Percentiles rank a stretch among this genome's conserved stretches.
phyloP scores from a whole-genome alignment of 2,113 vertebrate species.

The Thamnophis sirtalis region DNA sequence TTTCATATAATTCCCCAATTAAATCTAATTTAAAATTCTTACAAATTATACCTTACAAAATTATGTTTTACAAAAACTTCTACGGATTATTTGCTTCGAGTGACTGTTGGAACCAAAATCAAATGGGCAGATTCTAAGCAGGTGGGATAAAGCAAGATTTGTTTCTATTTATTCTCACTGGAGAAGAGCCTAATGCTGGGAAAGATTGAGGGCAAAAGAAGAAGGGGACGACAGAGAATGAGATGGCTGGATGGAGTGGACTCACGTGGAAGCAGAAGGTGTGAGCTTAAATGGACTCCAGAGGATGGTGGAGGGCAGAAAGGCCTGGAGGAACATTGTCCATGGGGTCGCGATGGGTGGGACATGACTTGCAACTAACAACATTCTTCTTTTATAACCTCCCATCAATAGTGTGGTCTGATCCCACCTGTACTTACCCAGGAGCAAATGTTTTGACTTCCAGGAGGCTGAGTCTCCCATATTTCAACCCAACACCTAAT shows the following conservation, averaged over 20 bases:
- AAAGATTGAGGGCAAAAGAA: too few relatives aligned
- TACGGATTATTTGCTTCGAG: neutral
- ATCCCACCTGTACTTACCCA: neutral
- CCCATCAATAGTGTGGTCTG: neutral
- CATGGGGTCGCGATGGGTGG: too few relatives aligned
- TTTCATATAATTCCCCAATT: neutral
- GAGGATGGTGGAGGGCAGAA: too few relatives aligned
- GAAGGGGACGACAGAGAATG: too few relatives aligned
- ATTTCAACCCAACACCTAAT: neutral
- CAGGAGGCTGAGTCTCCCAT: neutral
- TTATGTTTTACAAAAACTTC: neutral
- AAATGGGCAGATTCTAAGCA: neutral
- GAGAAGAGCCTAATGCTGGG: too few relatives aligned
- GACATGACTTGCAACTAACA: too few relatives aligned
- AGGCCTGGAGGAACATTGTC: too few relatives aligned
- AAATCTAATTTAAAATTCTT: neutral
- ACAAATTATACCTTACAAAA: neutral
- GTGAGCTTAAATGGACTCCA: too few relatives aligned
- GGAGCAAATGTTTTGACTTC: neutral
- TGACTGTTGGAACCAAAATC: neutral
- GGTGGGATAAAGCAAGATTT: neutral
- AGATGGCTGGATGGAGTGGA: too few relatives aligned
- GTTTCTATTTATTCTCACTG: neutral
- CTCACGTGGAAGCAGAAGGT: too few relatives aligned
- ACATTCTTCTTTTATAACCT: too few relatives aligned